These are phyloP conservation scores for Spisula solida DNA, from an alignment of 2,888 invertebrate genomes.

Conservation along the genomic window DNA sequence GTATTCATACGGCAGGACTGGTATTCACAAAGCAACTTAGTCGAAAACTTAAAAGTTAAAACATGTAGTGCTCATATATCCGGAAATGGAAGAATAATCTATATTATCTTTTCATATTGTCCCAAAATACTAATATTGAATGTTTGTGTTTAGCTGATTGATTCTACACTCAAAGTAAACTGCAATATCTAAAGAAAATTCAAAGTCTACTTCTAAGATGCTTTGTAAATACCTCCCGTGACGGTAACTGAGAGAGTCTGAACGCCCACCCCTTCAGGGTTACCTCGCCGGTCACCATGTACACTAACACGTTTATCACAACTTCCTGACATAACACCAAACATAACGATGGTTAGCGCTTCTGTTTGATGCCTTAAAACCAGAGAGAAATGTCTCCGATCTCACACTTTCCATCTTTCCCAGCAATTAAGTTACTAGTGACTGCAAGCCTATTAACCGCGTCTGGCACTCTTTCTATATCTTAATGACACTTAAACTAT, in stretches of 20 bases:
- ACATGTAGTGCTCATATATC: too few relatives aligned
- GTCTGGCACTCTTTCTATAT: background rate
- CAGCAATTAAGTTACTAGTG: background rate
- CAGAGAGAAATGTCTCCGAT: background rate
- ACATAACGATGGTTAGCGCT: background rate
- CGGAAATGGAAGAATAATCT: too few relatives aligned
- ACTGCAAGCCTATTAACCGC: background rate
- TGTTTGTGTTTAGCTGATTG: too few relatives aligned
- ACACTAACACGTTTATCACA: background rate
- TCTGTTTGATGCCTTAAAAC: background rate
- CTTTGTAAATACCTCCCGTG: background rate
- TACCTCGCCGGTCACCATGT: background rate
- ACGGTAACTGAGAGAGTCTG: background rate
- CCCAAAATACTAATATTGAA: too few relatives aligned
- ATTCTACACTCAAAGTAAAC: too few relatives aligned
- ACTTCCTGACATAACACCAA: background rate
- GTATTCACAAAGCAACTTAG: too few relatives aligned
- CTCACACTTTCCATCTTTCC: background rate
- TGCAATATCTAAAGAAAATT: too few relatives aligned
- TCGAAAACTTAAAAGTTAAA: too few relatives aligned
- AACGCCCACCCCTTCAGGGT: background rate
- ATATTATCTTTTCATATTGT: too few relatives aligned
- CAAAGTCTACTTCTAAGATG: too few relatives aligned
- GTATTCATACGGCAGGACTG: too few relatives aligned
- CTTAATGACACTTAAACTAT: slow-evolving; percentile 13